phyloP scores from a whole-genome alignment of 2,888 invertebrate species.

The Allophyes oxyacanthae region DNA sequence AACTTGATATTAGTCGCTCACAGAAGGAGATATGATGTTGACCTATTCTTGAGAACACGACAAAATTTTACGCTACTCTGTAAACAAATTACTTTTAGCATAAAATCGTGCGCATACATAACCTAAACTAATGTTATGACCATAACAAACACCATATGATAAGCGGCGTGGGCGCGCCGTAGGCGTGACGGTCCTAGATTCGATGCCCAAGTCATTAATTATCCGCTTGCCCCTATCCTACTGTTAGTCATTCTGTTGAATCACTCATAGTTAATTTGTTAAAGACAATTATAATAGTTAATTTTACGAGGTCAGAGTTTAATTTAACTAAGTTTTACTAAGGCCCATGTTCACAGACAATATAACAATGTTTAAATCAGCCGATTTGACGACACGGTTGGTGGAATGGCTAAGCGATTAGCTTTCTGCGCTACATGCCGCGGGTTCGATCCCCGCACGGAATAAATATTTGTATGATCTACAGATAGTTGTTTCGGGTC shows the following conservation, averaged over 20 bases:
- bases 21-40: not conserved
- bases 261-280: slow-evolving; percentile 55
- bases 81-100: slow-evolving; percentile 18
- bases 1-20: too few species aligned
- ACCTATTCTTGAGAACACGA: slow-evolving; percentile 4
- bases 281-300: slow-evolving; percentile 49
- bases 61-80: slow-evolving; percentile 10
- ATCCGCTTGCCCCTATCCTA: slow-evolving; percentile 22
- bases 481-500: too few species aligned
- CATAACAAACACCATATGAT: slow-evolving; percentile 30
- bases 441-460: too few species aligned
- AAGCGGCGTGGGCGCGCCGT: slow-evolving; percentile 35
- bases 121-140: slow-evolving; percentile 34
- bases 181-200: slow-evolving; percentile 50
- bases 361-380: too few species aligned
- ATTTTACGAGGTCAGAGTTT: slow-evolving; percentile 44
- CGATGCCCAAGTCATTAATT: slow-evolving; percentile 39
- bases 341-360: too few species aligned
- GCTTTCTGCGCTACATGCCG: too few species aligned
- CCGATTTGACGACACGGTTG: too few species aligned
- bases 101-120: slow-evolving; percentile 29
- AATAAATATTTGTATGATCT: too few species aligned
- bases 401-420: too few species aligned
- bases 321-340: slow-evolving; percentile 31
- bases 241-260: slow-evolving; percentile 30